Conservation (phyloP, 2,888 invertebrate genomes). For the Ligdia adustata region DNA sequence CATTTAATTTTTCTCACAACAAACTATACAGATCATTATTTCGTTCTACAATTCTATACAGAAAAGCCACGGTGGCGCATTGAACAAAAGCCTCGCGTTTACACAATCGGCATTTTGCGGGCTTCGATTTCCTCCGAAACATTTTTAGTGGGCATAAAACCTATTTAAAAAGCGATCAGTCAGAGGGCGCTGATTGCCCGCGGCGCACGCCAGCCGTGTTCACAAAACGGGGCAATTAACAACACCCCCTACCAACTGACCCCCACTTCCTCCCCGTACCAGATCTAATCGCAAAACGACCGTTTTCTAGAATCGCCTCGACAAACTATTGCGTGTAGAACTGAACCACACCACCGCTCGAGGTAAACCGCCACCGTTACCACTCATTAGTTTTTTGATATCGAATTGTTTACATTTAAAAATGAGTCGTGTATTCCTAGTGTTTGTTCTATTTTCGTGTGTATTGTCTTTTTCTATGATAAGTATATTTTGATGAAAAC, state of each 20-base stretch:
- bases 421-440: constrained; percentile 14
- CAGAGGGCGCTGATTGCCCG: constrained; percentile 79
- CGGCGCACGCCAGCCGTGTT: constrained; percentile 81
- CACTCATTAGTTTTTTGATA: constrained; percentile 35
- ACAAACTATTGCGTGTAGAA: constrained; percentile 77
- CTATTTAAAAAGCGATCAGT: constrained; percentile 85
- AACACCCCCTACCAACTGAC: constrained; percentile 60
- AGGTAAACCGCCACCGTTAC: constrained; percentile 39
- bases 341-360: constrained; percentile 42
- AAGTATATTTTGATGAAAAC: too few relatives aligned
- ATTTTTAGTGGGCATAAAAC: constrained; percentile 82
- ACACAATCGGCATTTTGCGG: constrained; percentile 56
- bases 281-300: constrained; percentile 83
- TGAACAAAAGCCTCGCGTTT: constrained; percentile 60
- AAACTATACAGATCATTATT: too few relatives aligned
- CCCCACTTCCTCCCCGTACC: constrained; percentile 57
- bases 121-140: constrained; percentile 55
- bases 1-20: too few relatives aligned
- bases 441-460: too few relatives aligned
- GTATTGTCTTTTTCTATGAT: too few relatives aligned
- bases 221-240: constrained; percentile 84
- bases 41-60: too few relatives aligned
- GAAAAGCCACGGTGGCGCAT: constrained; percentile 52
- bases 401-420: constrained; percentile 1
- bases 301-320: constrained; percentile 83